Conservation (phyloP, 2,888 invertebrate species). For the Mythimna ferrago region DNA sequence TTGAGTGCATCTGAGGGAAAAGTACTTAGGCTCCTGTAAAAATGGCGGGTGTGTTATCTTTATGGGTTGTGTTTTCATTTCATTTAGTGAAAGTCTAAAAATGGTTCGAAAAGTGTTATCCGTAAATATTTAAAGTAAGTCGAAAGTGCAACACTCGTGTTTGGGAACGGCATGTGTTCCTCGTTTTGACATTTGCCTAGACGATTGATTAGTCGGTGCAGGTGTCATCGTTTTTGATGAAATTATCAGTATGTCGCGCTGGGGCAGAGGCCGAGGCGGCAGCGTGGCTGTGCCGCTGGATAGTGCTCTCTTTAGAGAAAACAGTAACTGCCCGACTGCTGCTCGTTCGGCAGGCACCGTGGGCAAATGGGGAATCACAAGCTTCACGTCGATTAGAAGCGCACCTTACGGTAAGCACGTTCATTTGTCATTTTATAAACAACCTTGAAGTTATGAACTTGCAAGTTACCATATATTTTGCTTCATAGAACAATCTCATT, state of each 20-base stretch:
- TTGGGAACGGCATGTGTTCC: slow-evolving; percentile 77
- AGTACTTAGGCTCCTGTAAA: slow-evolving; percentile 87
- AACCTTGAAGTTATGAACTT: slow-evolving; percentile 64
- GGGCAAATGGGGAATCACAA: slow-evolving; percentile 98
- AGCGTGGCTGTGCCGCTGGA: slow-evolving; percentile 92
- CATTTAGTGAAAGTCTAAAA: slow-evolving; percentile 78
- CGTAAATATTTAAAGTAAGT: slow-evolving; percentile 64
- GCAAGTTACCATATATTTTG: slow-evolving; percentile 37
- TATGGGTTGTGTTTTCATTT: slow-evolving; percentile 88
- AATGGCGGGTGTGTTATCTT: slow-evolving; percentile 91
- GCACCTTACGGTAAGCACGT: slow-evolving; percentile 92
- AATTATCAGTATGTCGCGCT: slow-evolving; percentile 91
- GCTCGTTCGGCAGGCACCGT: slow-evolving; percentile 97
- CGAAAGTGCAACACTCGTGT: slow-evolving; percentile 65
- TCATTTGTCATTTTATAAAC: slow-evolving; percentile 62
- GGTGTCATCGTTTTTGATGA: slow-evolving; percentile 89
- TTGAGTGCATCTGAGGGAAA: slow-evolving; percentile 80
- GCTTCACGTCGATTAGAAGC: slow-evolving; percentile 97
- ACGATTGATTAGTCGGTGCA: slow-evolving; percentile 81
- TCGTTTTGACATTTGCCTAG: slow-evolving; percentile 80
- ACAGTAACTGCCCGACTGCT: slow-evolving; percentile 96
- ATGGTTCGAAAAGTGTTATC: slow-evolving; percentile 72
- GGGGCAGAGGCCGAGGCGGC: slow-evolving; percentile 91
- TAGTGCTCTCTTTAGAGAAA: slow-evolving; percentile 92
- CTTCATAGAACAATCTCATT: slow-evolving; percentile 58